Evolutionary conservation across 2,113 vertebrate genomes (phyloP).

Genomic region (Bothrops jararaca): DNA sequence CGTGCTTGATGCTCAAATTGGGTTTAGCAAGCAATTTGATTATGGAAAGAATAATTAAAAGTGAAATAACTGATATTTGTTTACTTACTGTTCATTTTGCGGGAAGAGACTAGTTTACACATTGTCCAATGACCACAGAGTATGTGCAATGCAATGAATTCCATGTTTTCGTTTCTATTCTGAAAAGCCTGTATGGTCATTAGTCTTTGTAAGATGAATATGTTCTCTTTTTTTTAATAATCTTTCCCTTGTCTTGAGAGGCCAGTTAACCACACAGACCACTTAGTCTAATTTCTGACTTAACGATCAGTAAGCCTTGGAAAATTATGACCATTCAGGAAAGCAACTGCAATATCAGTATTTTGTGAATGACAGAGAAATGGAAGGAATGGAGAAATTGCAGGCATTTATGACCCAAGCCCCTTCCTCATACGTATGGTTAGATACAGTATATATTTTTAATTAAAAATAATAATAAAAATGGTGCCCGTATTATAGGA

Average conservation of each 20-base stretch:
- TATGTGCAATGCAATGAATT: not conserved
- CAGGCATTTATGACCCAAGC: not conserved
- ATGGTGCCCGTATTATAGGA: not conserved
- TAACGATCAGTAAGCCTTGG: not conserved
- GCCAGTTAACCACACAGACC: not conserved
- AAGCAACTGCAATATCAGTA: not conserved
- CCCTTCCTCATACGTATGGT: not conserved
- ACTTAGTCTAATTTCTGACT: not conserved
- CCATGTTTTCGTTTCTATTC: not conserved
- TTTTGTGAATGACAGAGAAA: not conserved
- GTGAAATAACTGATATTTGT: not conserved
- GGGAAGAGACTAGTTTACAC: not conserved
- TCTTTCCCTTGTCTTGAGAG: not conserved
- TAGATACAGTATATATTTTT: not conserved
- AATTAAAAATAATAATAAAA: not conserved
- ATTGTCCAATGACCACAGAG: not conserved
- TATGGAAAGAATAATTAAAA: not conserved
- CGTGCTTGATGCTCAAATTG: not conserved
- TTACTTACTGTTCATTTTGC: not conserved
- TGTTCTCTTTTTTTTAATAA: not conserved
- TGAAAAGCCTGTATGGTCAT: not conserved
- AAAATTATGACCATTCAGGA: not conserved
- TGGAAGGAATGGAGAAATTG: not conserved
- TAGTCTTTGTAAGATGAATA: not conserved
- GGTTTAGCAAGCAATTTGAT: not conserved